Conservation (phyloP, 2,888 invertebrate genomes). For the Dicycla oo region DNA sequence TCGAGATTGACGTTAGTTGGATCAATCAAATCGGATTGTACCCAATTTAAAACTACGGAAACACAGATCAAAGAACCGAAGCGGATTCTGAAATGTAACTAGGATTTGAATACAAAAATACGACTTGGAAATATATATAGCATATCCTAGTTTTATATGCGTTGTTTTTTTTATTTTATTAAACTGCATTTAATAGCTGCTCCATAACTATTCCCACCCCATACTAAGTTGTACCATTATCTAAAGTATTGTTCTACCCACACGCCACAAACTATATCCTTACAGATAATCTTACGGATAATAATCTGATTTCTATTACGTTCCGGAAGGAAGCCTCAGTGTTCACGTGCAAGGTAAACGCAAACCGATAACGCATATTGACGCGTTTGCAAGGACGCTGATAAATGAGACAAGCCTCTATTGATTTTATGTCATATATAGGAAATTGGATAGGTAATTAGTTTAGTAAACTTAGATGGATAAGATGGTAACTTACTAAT, state of each 20-base stretch:
- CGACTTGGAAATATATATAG: not conserved
- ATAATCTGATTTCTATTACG: conserved; percentile 43
- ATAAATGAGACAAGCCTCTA: conserved; percentile 30
- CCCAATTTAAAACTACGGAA: conserved; percentile 51
- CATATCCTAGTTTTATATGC: not conserved
- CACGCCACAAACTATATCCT: conserved; percentile 8
- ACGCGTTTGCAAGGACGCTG: conserved; percentile 20
- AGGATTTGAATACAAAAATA: not conserved
- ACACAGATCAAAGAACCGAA: conserved; percentile 34
- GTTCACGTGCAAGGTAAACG: conserved; percentile 40
- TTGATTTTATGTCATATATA: conserved; percentile 16
- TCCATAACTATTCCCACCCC: conserved; percentile 15
- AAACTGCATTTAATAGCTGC: not conserved
- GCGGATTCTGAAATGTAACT: conserved; percentile 18
- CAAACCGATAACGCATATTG: conserved; percentile 39
- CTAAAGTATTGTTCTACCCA: conserved; percentile 19
- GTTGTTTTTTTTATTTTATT: not conserved
- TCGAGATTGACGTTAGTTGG: conserved; percentile 50
- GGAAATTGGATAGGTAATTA: too few relatives aligned
- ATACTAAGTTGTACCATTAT: conserved; percentile 10
- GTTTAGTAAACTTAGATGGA: too few relatives aligned
- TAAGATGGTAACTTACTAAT: too few relatives aligned
- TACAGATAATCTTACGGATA: conserved; percentile 26
- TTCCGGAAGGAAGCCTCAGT: conserved; percentile 56
- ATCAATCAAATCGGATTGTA: conserved; percentile 47